Percentiles rank a stretch among this genome's conserved stretches.
Evolutionary conservation across 2,797 vertebrate genomes (phyloP).

Genomic region (Anguilla marmorata): DNA sequence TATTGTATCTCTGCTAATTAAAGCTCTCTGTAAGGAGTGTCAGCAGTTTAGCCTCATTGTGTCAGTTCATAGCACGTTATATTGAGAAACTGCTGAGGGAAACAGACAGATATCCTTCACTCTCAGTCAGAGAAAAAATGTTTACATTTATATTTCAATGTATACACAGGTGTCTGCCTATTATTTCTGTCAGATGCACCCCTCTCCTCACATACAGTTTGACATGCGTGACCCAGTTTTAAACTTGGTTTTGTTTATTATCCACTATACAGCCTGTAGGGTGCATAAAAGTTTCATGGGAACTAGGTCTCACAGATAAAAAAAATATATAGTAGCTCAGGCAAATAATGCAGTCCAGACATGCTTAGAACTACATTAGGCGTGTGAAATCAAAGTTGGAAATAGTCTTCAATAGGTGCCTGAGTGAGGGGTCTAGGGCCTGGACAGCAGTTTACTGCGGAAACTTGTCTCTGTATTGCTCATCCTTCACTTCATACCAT

Average conservation of each 20-base stretch:
- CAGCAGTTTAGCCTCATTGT: conserved; percentile 49
- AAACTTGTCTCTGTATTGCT: neutral
- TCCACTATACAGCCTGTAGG: neutral
- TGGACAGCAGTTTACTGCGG: neutral
- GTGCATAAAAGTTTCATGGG: neutral
- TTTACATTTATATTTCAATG: conserved; percentile 39
- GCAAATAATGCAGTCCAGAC: neutral
- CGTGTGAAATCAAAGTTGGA: neutral
- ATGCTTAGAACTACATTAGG: neutral
- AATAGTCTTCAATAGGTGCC: neutral
- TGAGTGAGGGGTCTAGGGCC: neutral
- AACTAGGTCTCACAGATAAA: conserved; percentile 1
- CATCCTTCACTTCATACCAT: neutral
- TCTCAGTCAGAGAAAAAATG: conserved; percentile 33
- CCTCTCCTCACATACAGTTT: neutral
- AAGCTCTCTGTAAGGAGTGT: conserved; percentile 41
- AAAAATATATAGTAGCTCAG: neutral
- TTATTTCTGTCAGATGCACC: conserved; percentile 39
- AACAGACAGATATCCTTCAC: conserved; percentile 34
- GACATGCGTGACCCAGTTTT: conserved; percentile 23
- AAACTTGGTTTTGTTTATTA: conserved; percentile 3
- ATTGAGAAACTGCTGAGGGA: conserved; percentile 37
- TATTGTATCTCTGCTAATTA: conserved; percentile 46
- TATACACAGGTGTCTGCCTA: conserved; percentile 41
- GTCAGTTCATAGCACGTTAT: conserved; percentile 46